Base-by-base conservation (phyloP, 2,797 vertebrate genomes). In the Centropyge bicolor region DNA sequence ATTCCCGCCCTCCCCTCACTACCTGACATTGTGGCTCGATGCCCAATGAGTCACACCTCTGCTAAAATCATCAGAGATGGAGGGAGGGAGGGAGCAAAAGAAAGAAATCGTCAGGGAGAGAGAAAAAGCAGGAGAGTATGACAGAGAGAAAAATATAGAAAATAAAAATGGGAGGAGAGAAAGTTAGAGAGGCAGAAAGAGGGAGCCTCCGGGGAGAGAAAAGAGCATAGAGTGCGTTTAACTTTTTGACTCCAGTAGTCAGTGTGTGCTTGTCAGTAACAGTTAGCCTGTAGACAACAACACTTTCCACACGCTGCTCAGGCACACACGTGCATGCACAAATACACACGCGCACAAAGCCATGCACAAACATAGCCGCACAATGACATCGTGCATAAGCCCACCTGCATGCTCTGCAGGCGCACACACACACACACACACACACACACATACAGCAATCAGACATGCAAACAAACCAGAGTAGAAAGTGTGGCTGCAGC, bases 11-110 rank as follows among this genome's bases (percentile, higher is more conserved):
- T 87, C 89, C 88, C 86, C 76, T 88, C 86, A 74, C 89, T 95
- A 95, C 93, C 94, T 95, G 93, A 95, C 93, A 90, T 93, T 88
- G 88, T 95, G 94, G 94, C 94, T 88, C 41, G 20, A 81, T 94
- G 94, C 93, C 94, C 93, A 94, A 93, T 95, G 95, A 95, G 94
- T 95, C 95, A 95, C 93, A 95, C 93, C 94, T 95, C 94, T 96
- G 95, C 89, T 95, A 95, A 95, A 95, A 93, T 89, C 93, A 95
- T 95, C 94, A 95, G 90, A 95, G 88, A 92, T 91, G 89, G 86
- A 91, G 83, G 86, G 90, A 86, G 78, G 75, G 82, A 76, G 88
- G 79, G 88, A 87, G 86, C 72, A 77, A 92, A 92, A 93, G 88
- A 94, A 91, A 93, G 88, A 93, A 91, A 85, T 91, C 70, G 80